These are phyloP conservation scores for Meloidogyne hapla DNA, from an alignment of 1,140 invertebrate species.

Conservation along the genomic window DNA sequence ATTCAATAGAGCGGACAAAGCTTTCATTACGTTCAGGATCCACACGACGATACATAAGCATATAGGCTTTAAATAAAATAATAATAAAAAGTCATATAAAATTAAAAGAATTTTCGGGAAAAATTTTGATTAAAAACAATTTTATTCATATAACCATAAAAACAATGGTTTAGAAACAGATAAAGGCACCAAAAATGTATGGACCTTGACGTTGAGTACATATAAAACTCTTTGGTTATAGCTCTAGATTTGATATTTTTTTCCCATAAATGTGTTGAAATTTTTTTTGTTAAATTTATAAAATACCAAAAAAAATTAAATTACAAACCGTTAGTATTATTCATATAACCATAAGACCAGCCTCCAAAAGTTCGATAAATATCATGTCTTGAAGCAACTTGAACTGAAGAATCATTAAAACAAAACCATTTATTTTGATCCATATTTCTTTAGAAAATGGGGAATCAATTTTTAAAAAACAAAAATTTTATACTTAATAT, in stretches of 20 bases:
- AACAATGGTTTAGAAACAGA: too few species aligned
- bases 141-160: too few species aligned
- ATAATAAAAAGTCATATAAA: too few species aligned
- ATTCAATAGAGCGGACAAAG: constrained; percentile 41
- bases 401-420: constrained; percentile 70
- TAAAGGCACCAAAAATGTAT: too few species aligned
- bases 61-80: constrained; percentile 69
- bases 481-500: constrained; percentile 75
- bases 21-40: constrained; percentile 42
- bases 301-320: constrained; percentile 79
- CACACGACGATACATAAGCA: constrained; percentile 46
- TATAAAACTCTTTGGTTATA: too few species aligned
- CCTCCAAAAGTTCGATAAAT: constrained; percentile 82
- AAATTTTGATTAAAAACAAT: too few species aligned
- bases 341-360: constrained; percentile 60
- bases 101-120: too few species aligned
- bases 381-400: constrained; percentile 70
- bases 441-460: constrained; percentile 65
- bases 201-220: too few species aligned
- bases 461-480: constrained; percentile 3
- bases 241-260: too few species aligned
- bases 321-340: constrained; percentile 81
- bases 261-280: too few species aligned
- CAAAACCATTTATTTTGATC: constrained; percentile 69
- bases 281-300: too few species aligned